Evolutionary conservation across 2,888 invertebrate species (phyloP).

Genomic region (Mesochorus sp.): DNA sequence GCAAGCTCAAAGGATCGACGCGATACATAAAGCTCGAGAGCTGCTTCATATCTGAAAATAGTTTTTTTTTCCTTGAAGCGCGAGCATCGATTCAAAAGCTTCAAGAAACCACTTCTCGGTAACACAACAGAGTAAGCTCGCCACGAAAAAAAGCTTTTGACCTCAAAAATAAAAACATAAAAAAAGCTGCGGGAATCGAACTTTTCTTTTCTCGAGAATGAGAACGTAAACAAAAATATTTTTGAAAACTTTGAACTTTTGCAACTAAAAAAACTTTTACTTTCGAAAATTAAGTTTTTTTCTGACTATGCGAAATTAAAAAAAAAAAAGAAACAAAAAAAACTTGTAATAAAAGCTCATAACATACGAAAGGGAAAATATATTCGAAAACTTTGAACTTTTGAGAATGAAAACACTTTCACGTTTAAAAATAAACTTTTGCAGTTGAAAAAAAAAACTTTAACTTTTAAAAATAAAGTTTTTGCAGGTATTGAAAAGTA

Average conservation of each 20-base stretch:
- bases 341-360: too few species aligned
- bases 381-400: neutral
- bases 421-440: too few species aligned
- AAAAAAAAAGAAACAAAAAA: neutral
- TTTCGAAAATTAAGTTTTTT: too few species aligned
- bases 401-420: neutral
- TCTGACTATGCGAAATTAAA: neutral
- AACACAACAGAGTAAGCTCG: too few species aligned
- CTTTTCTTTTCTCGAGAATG: too few species aligned
- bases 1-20: neutral
- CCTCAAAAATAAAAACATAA: too few species aligned
- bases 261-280: neutral
- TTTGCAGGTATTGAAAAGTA: neutral
- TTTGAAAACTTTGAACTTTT: neutral
- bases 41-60: neutral
- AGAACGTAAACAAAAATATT: too few species aligned
- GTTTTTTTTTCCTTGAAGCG: neutral
- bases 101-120: neutral
- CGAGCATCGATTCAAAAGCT: neutral
- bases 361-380: too few species aligned
- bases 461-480: neutral
- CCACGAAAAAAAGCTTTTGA: too few species aligned
- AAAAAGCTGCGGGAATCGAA: too few species aligned
- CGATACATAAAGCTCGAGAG: neutral
- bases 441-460: neutral